phyloP scores from a whole-genome alignment of 1,140 invertebrate genomes.

The Phenacoccus solenopsis region DNA sequence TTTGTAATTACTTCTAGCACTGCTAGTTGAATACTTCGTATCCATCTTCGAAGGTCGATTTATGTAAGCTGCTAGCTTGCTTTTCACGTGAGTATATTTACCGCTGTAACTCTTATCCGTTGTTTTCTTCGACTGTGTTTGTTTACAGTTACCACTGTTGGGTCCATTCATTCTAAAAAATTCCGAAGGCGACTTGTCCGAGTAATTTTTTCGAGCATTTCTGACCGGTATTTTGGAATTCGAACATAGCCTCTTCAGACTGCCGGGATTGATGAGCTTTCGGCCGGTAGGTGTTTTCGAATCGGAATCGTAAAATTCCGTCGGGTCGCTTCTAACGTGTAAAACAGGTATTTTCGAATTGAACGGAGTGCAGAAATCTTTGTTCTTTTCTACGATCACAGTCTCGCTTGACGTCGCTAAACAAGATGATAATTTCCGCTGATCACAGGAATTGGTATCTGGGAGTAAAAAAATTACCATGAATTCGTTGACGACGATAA shows the following conservation, averaged over 20 bases:
- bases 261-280: neutral
- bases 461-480: neutral
- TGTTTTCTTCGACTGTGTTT: neutral
- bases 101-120: neutral
- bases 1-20: neutral
- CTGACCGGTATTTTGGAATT: neutral
- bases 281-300: neutral
- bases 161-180: neutral
- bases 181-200: neutral
- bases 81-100: neutral
- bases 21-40: neutral
- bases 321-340: neutral
- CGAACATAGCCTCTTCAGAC: neutral
- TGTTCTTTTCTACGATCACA: neutral
- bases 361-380: neutral
- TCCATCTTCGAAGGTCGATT: neutral
- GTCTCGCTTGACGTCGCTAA: neutral
- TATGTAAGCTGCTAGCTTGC: neutral
- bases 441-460: neutral
- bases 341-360: constrained; percentile 4
- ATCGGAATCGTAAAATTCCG: neutral
- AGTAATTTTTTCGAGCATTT: neutral
- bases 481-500: neutral
- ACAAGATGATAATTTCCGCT: neutral
- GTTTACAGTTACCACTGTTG: neutral